These are phyloP conservation scores for Melitaea cinxia DNA, from an alignment of 1,140 invertebrate species.

Conservation along the genomic window DNA sequence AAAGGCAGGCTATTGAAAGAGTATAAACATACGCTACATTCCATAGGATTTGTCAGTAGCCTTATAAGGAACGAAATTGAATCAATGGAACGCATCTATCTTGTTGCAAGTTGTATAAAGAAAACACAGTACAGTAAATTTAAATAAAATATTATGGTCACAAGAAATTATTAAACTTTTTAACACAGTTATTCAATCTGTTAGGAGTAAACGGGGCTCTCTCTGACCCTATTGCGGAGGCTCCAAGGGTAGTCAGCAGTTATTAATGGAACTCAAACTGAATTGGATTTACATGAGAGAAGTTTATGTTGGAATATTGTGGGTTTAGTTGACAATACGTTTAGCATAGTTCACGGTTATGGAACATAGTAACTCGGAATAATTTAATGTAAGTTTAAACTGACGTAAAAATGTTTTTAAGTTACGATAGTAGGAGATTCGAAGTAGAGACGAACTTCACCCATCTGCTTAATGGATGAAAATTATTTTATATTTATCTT, in stretches of 20 bases:
- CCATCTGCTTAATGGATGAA: no score
- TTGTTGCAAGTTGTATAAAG: no score
- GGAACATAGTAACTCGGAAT: not conserved
- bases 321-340: conserved; percentile 6
- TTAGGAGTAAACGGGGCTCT: conserved; percentile 17
- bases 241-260: conserved; percentile 9
- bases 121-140: no score
- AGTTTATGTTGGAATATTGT: not conserved
- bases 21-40: no score
- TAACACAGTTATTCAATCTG: conserved; percentile 4
- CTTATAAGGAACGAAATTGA: no score
- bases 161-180: conserved; percentile 10
- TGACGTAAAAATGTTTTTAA: not conserved
- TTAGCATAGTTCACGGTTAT: conserved; percentile 9
- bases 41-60: no score
- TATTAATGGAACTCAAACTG: conserved; percentile 22
- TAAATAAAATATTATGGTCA: not conserved
- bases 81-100: no score
- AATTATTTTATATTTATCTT: no score
- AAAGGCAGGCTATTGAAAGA: no score
- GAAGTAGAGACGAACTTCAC: no score
- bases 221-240: not conserved
- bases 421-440: no score
- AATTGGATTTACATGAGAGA: conserved; percentile 5
- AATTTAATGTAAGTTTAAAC: not conserved